Evolutionary conservation across 2,888 invertebrate genomes (phyloP), one percentile per base, ranked within the genome.

Genomic region (Acleris holmiana): DNA sequence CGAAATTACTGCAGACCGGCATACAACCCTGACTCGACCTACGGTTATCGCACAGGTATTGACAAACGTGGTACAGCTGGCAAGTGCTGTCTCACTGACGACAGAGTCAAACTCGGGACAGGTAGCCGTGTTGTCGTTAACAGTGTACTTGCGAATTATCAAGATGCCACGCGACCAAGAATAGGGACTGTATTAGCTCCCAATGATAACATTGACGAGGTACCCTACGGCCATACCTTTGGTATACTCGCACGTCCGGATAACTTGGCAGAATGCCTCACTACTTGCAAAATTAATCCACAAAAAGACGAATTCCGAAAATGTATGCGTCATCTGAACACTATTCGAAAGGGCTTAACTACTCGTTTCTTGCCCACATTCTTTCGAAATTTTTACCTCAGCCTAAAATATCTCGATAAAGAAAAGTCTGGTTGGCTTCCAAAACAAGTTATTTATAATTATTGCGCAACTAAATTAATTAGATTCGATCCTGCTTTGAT

Each of bases 241-340:
- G 94, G 94, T 1, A 88, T 77, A 50, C 76, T 88, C 4, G 82
- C 83, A 19, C 82, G 84, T 21, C 83, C 90, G 4, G 93, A 89
- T 69, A 91, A 88, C 59, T 73, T 93, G 2, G 85, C 83, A 21
- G 92, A 93, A 69, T 86, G 94, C 67, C 74, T 91, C 17, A 77
- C 83, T n/a, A 76, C 71, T 66, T 89, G 88, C 69, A 72, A 80
- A 66, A 67, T 86, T 1, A 87, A 88, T 71, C 76, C 82, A 21
- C 86, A 84, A 21, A 83, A 86, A 69, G 77, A 82, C 1, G 85
- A 91, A 67, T 84, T 93, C 21, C 82, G 82, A 68, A 80, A 86
- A 61, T 94, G 93, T 76, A 76, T 94, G n/a, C 78, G 71, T 25
- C 86, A 91, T 68, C 79, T 93, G 3, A 93, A 93, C 71, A 82